Evolutionary conservation across 2,888 invertebrate genomes (phyloP), one percentile per base, ranked within the genome.

Genomic region (Sabatieria punctata): DNA sequence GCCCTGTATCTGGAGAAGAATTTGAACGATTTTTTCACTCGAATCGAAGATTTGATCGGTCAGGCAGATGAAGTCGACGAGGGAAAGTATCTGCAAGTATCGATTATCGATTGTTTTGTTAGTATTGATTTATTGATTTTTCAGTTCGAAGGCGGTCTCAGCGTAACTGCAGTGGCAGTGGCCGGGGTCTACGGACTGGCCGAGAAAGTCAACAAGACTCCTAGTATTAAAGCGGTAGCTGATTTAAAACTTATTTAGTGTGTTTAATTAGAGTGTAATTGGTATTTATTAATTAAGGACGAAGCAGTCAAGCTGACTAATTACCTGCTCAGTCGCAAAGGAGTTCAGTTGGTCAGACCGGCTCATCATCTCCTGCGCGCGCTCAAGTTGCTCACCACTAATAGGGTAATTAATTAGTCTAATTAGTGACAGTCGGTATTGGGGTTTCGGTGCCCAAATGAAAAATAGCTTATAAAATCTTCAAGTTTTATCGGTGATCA

Each of bases 31-130:
- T 51, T 66, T 8, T 61, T 44, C 37, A 18, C 26, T 35, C 48
- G 46, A 45, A 52, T 67, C 4, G 88, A 89, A 68, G 86, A 89
- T 65, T 80, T 84, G n/a, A 73, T 93, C 49, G 79, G 84, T 2
- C 88, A 91, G 61, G 91, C 91, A 1, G 93, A 95, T 69, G 91
- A 93, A 74, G 80, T 85, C 3, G 85, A 91, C 69, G n/a, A n/a
- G 30, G 80, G 82, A 13, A 78, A 77, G 59, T 78, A 81, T 58
- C 71, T 71, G 47, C 70, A 71, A 60, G 71, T 71, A 13, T 22
- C 30, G 2, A 15, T 13, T 33, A 18, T 43, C 18, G 33, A 23
- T 30, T 36, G 15, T n/a, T n/a, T n/a, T n/a, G n/a, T n/a, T n/a
- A n/a, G 8, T 30, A 11, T 30, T 30, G 8, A 30, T 30, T 30